Conservation (phyloP, 2,888 invertebrate species). For the Chromoteleia sp. region DNA sequence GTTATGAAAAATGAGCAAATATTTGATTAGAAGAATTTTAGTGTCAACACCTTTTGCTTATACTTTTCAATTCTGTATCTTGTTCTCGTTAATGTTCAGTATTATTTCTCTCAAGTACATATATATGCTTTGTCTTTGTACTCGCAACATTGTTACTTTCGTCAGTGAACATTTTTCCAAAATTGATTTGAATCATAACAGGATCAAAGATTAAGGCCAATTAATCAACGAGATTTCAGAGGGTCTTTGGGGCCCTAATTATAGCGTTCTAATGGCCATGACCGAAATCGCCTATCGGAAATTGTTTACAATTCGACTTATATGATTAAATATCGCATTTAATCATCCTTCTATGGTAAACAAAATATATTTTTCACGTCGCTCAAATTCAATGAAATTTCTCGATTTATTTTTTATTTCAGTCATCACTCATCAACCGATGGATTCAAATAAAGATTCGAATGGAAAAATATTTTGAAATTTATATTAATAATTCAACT, state of each 20-base stretch:
- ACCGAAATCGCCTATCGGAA: constrained; percentile 69
- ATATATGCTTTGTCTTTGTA: no score
- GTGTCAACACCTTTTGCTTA: no score
- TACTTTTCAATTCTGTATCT: no score
- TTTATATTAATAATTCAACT: no score
- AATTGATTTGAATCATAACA: constrained; percentile 15
- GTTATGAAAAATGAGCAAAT: no score
- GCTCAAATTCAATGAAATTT: constrained; percentile 1
- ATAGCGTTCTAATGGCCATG: constrained; percentile 63
- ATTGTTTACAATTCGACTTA: constrained; percentile 36
- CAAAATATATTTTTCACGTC: background rate
- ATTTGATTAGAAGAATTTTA: no score
- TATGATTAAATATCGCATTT: constrained; percentile 21
- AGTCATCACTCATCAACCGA: no score
- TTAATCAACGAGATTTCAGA: constrained; percentile 32
- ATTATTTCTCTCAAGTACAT: no score
- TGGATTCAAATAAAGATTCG: no score
- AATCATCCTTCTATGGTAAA: constrained; percentile 11
- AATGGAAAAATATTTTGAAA: no score
- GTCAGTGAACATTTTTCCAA: constrained; percentile 29
- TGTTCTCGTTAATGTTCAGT: background rate
- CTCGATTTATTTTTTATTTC: background rate
- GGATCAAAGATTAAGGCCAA: constrained; percentile 42
- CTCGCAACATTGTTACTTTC: background rate
- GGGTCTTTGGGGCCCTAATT: constrained; percentile 41